phyloP scores from a whole-genome alignment of 2,888 invertebrate genomes.

The Sylvicola cinctus region DNA sequence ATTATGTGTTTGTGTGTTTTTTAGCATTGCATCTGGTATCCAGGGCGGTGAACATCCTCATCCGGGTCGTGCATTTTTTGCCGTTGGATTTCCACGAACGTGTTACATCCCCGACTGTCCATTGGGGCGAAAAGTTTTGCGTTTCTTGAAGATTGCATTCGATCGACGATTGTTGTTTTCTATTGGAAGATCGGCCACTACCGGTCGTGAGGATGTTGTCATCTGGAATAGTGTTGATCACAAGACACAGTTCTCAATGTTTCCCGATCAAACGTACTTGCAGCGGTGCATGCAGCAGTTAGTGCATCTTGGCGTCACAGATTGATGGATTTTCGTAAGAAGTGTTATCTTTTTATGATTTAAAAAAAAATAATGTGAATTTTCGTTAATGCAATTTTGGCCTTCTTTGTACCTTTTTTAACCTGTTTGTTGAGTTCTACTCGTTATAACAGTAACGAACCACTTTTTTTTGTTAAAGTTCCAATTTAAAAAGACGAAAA shows the following conservation, averaged over 20 bases:
- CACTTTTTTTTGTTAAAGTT: no score
- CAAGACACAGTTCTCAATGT: conserved; percentile 58
- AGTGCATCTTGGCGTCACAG: conserved; percentile 26
- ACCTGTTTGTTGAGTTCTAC: no score
- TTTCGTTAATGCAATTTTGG: no score
- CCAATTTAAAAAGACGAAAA: no score
- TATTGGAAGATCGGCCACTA: conserved; percentile 70
- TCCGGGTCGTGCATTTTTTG: conserved; percentile 71
- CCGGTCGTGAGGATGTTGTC: conserved; percentile 77
- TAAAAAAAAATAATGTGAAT: no score
- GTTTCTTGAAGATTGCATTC: conserved; percentile 62
- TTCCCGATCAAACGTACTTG: conserved; percentile 58
- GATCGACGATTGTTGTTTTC: conserved; percentile 67
- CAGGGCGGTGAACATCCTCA: conserved; percentile 62
- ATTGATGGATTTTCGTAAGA: no score
- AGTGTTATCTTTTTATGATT: no score
- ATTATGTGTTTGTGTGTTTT: conserved; percentile 10
- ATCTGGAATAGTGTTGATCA: conserved; percentile 84
- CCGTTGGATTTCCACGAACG: conserved; percentile 66
- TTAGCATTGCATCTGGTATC: conserved; percentile 66
- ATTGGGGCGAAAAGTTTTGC: conserved; percentile 55
- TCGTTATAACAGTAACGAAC: no score
- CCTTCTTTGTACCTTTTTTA: no score
- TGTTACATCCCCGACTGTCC: conserved; percentile 70
- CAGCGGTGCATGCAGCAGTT: conserved; percentile 31